A percentile compares a stretch with the other conserved stretches of the same genome.
Conservation (phyloP, 2,113 vertebrate genomes). For the Myxocyprinus asiaticus region DNA sequence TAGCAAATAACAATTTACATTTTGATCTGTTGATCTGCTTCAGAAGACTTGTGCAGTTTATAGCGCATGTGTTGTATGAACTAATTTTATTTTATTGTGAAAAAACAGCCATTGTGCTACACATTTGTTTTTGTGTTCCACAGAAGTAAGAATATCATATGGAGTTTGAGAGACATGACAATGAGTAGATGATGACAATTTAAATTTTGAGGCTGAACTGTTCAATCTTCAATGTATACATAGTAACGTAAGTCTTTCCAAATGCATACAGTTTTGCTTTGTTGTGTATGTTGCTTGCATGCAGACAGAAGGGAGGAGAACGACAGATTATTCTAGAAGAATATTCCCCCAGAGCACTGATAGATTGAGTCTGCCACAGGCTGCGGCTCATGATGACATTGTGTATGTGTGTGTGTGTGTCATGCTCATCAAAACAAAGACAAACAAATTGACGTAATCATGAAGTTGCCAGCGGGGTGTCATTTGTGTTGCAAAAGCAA, state of each 20-base stretch:
- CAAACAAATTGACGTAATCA: constrained; percentile 58
- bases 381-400: constrained; percentile 24
- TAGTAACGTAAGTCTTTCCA: neutral
- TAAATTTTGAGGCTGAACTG: no score
- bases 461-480: constrained; percentile 59
- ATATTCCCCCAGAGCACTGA: constrained; percentile 53
- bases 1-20: no score
- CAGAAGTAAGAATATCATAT: no score
- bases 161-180: no score
- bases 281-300: constrained; percentile 23
- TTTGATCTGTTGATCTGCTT: no score
- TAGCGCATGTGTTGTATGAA: no score
- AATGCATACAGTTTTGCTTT: neutral
- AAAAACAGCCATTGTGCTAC: no score
- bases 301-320: constrained; percentile 30
- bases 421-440: constrained; percentile 45
- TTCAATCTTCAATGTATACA: no score
- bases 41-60: no score
- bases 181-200: no score
- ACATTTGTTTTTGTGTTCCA: no score
- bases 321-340: constrained; percentile 53
- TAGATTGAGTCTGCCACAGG: constrained; percentile 57
- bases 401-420: constrained; percentile 19
- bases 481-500: constrained; percentile 65
- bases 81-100: no score